Evolutionary conservation across 2,797 vertebrate species (phyloP).

Genomic region (Mormyrops boulengeri): DNA sequence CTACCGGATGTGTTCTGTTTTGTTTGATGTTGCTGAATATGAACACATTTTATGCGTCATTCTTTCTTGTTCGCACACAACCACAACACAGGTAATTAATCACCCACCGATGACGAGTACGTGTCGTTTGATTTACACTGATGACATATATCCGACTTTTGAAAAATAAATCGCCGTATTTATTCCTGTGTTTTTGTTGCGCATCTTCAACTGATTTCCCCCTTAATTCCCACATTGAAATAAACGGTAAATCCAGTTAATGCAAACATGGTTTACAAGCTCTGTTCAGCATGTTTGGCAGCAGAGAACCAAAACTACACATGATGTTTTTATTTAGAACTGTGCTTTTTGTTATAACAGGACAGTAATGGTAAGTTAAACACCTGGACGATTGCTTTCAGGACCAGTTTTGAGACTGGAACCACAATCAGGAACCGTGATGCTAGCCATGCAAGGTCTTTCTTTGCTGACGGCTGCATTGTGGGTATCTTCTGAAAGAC

Average conservation of each 20-base stretch:
- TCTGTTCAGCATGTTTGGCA: not conserved
- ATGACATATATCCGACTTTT: not conserved
- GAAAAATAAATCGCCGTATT: not conserved
- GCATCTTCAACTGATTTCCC: not conserved
- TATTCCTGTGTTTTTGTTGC: not conserved
- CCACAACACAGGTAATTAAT: not conserved
- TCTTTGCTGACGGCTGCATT: not conserved
- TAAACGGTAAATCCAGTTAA: not conserved
- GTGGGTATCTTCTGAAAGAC: constrained; percentile 13
- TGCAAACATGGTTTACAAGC: not conserved
- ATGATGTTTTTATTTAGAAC: not conserved
- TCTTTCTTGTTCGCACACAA: not conserved
- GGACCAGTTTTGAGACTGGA: not conserved
- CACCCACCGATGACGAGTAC: not conserved
- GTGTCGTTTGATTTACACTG: not conserved
- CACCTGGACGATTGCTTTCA: not conserved
- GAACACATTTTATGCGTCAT: not conserved
- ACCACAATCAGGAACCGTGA: not conserved
- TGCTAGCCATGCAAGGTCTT: not conserved
- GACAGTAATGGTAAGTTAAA: not conserved
- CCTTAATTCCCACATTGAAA: not conserved
- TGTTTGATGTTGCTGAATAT: not conserved
- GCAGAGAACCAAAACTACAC: not conserved
- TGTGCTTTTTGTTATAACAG: not conserved
- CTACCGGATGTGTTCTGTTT: not conserved